Conservation (phyloP, 2,888 invertebrate species). For the Agriopis aurantiaria region DNA sequence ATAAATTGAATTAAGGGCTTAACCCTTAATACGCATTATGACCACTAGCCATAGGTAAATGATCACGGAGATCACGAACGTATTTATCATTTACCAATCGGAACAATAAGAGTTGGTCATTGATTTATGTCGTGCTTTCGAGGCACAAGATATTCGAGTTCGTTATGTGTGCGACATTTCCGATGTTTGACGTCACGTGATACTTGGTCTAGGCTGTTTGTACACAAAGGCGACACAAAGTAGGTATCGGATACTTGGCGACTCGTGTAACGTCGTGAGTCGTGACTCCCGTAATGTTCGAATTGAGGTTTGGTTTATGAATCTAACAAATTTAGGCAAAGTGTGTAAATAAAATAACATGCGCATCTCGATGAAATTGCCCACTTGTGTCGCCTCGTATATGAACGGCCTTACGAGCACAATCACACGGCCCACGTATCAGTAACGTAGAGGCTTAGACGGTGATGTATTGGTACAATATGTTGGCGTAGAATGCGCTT, state of each 20-base stretch:
- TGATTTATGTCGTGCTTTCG: constrained; percentile 71
- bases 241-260: background rate
- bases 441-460: constrained; percentile 41
- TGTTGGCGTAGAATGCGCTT: constrained; percentile 25
- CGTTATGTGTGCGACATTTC: constrained; percentile 70
- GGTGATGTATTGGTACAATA: constrained; percentile 40
- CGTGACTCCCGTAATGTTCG: no score
- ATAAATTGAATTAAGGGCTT: background rate
- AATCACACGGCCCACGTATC: constrained; percentile 41
- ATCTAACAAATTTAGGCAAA: background rate
- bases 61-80: constrained; percentile 61
- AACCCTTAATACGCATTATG: constrained; percentile 30
- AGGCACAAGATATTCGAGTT: constrained; percentile 71
- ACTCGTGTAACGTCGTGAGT: no score
- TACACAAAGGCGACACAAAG: background rate
- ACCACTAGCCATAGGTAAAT: constrained; percentile 55
- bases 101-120: constrained; percentile 67
- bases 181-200: constrained; percentile 67
- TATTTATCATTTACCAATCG: constrained; percentile 75
- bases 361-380: background rate
- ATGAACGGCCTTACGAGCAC: constrained; percentile 13
- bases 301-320: background rate
- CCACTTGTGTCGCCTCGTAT: background rate
- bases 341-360: background rate
- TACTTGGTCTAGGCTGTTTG: constrained; percentile 30